phyloP scores from a whole-genome alignment of 2,888 invertebrate genomes.

The Agrotis puta region DNA sequence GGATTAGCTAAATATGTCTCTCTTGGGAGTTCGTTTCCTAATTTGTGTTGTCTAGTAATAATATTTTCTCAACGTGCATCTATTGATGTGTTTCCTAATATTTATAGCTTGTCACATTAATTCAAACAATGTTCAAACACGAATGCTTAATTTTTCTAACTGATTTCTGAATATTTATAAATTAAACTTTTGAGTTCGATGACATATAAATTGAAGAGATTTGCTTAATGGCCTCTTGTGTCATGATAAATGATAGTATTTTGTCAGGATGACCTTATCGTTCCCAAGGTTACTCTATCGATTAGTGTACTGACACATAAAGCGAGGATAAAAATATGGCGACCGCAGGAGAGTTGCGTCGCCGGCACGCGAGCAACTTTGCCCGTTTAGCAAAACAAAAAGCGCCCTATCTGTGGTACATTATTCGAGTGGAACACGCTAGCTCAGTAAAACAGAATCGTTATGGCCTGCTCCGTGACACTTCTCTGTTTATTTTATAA shows the following conservation, averaged over 20 bases:
- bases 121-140: constrained; percentile 54
- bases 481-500: constrained; percentile 53
- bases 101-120: constrained; percentile 54
- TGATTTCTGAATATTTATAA: constrained; percentile 41
- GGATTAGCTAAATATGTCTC: constrained; percentile 60
- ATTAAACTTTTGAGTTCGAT: constrained; percentile 31
- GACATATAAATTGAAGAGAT: constrained; percentile 44
- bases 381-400: constrained; percentile 70
- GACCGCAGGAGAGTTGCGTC: constrained; percentile 60
- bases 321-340: constrained; percentile 59
- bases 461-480: constrained; percentile 61
- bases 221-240: constrained; percentile 29
- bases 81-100: constrained; percentile 23
- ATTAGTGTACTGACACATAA: constrained; percentile 59
- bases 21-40: constrained; percentile 67
- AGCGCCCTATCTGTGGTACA: constrained; percentile 52
- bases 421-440: constrained; percentile 70
- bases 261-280: constrained; percentile 60
- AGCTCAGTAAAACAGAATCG: constrained; percentile 62
- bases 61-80: constrained; percentile 31
- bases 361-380: constrained; percentile 68
- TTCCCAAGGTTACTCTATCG: constrained; percentile 65
- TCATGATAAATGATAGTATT: constrained; percentile 43
- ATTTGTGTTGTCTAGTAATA: constrained; percentile 53
- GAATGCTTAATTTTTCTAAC: constrained; percentile 48